Conservation (phyloP, 2,797 vertebrate species). For the Chloroceryle inda region DNA sequence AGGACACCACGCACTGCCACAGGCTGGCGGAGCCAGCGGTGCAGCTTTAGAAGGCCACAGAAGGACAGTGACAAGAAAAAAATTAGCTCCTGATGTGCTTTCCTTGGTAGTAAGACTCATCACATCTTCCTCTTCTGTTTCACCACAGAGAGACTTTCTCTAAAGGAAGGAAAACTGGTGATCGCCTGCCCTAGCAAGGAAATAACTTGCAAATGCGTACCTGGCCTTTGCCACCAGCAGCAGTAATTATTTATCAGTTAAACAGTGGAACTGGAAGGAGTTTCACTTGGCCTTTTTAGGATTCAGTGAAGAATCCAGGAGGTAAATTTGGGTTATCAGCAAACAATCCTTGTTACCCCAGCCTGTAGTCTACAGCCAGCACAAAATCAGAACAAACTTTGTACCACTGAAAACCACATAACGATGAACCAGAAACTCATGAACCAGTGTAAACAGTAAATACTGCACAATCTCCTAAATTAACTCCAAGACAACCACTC, state of each 20-base stretch:
- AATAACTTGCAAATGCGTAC: background rate
- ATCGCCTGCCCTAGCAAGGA: background rate
- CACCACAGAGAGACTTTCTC: background rate
- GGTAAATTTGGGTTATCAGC: background rate
- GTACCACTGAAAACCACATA: background rate
- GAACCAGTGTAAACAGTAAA: background rate
- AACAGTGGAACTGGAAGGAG: background rate
- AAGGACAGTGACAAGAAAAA: background rate
- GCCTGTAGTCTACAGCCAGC: background rate
- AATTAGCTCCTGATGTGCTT: background rate
- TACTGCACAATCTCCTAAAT: background rate
- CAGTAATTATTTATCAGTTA: background rate
- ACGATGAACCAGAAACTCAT: background rate
- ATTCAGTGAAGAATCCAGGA: background rate
- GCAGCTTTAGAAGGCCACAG: background rate
- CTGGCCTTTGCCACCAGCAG: background rate
- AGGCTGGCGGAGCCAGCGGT: background rate
- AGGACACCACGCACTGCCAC: rapidly evolving
- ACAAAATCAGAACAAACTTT: background rate
- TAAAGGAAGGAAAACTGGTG: background rate
- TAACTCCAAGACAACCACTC: background rate
- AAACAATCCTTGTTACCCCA: background rate
- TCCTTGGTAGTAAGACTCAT: rapidly evolving
- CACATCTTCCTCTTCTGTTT: background rate
- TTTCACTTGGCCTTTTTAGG: background rate